Evolutionary conservation across 1,140 invertebrate species (phyloP), one percentile per base, ranked within the genome.

Genomic region (Mycetomoellerius zeteki): DNA sequence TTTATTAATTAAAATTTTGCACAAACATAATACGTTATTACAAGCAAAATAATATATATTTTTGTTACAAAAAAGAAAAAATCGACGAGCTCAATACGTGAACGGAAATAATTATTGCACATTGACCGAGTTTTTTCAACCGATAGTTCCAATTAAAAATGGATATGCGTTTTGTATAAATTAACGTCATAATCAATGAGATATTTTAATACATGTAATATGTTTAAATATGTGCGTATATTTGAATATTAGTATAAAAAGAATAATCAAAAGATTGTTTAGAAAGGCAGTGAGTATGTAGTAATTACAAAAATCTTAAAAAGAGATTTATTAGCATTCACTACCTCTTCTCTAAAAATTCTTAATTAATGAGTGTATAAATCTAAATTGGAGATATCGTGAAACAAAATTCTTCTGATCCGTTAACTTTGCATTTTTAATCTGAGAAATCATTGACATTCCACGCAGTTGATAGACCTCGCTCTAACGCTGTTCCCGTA

Each of bases 401-500:
- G 21, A 43, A n/a, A 27, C 2, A 14, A 33, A 58, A 71, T 71
- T 56, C 21, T 37, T 27, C 16, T 54, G 71, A 73, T 73, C 80
- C 69, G 30, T 73, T 84, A 84, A 75, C 54, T 3, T 27, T 14
- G 24, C 24, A 33, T 75, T 81, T 71, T 81, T 71, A 33, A 47
- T 30, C 8, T 21, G 30, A 60, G 50, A 37, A 52, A 82, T 60
- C 43, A 47, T 33, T 69, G 65, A 0, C 54, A 72, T 86, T 80
- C 62, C 52, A 65, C 5, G 21, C n/a, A 27, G 80, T 69, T 33
- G n/a, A 0, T 37, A 85, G 33, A 33, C 73, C 60, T 75, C 67
- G 75, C 69, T 89, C 37, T 64, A 60, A 3, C 43, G 33, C n/a
- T 19, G 43, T 86, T 82, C 8, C n/a, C 72, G 12, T 60, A 75